Evolutionary conservation across 2,888 invertebrate species (phyloP).

Genomic region (Drosophila atripex): DNA sequence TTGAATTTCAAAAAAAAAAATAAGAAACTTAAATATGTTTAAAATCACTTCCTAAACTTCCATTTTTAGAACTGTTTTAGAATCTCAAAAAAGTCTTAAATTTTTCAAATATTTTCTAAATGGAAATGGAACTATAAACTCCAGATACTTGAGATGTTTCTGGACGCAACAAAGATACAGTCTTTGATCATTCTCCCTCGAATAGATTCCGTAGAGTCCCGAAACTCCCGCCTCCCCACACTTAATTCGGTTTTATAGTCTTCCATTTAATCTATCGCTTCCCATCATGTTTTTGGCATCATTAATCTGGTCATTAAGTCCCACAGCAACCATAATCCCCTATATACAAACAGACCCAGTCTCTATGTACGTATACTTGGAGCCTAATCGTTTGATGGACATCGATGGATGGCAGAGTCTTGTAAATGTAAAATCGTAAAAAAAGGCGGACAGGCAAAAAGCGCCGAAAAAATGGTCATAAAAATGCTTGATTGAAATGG

Average conservation of each 20-base stretch:
- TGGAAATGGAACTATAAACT: constrained; percentile 1
- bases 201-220: neutral
- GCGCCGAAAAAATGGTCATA: constrained; percentile 45
- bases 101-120: constrained; percentile 1
- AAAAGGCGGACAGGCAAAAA: constrained; percentile 50
- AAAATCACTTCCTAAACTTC: neutral
- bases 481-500: constrained; percentile 58
- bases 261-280: constrained; percentile 44
- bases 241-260: constrained; percentile 32
- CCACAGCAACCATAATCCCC: constrained; percentile 38
- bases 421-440: constrained; percentile 58
- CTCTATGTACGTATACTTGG: constrained; percentile 1
- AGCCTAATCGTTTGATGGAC: constrained; percentile 62
- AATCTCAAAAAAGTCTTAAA: neutral
- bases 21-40: neutral
- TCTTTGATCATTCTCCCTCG: constrained; percentile 4
- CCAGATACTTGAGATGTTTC: constrained; percentile 6
- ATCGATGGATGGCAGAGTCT: constrained; percentile 45
- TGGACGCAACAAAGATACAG: constrained; percentile 2
- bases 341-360: constrained; percentile 29
- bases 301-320: constrained; percentile 66
- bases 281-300: constrained; percentile 64
- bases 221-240: constrained; percentile 3
- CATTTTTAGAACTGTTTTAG: neutral
- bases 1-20: neutral